Evolutionary conservation across 2,797 vertebrate genomes (phyloP).

Genomic region (Rhinogobio ventralis): DNA sequence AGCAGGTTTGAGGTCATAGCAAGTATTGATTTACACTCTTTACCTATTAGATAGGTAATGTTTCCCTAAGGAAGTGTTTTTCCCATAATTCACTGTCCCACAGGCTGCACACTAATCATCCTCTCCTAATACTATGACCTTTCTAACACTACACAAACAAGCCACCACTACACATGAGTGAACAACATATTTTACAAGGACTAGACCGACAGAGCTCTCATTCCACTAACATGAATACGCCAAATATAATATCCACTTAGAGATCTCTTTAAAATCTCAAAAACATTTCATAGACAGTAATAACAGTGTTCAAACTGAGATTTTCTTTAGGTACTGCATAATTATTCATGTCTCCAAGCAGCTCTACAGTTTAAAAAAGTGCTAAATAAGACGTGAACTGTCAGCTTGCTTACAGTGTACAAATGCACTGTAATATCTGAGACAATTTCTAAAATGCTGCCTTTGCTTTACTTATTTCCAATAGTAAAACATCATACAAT

Average conservation of each 20-base stretch:
- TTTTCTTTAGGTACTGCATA: neutral
- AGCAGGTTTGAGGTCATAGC: neutral
- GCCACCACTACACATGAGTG: neutral
- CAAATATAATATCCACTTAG: neutral
- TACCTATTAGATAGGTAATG: slow-evolving; percentile 77
- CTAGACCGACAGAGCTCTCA: neutral
- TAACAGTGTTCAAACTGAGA: neutral
- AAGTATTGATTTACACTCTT: slow-evolving; percentile 77
- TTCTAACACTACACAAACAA: slow-evolving; percentile 60
- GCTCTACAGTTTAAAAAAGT: neutral
- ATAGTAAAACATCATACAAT: slow-evolving; percentile 61
- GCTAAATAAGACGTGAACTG: neutral
- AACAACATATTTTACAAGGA: neutral
- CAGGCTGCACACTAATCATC: slow-evolving; percentile 78
- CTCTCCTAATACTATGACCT: slow-evolving; percentile 65
- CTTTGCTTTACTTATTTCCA: slow-evolving; percentile 11
- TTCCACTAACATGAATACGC: neutral
- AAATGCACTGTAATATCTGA: neutral
- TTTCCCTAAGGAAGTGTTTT: slow-evolving; percentile 65
- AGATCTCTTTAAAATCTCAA: neutral
- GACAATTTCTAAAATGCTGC: neutral
- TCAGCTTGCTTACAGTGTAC: neutral
- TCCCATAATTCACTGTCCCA: slow-evolving; percentile 74
- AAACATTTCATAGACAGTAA: neutral
- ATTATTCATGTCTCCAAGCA: neutral